These are phyloP conservation scores for Temnothorax curvispinosus DNA, from an alignment of 1,140 invertebrate genomes.

Conservation along the genomic window DNA sequence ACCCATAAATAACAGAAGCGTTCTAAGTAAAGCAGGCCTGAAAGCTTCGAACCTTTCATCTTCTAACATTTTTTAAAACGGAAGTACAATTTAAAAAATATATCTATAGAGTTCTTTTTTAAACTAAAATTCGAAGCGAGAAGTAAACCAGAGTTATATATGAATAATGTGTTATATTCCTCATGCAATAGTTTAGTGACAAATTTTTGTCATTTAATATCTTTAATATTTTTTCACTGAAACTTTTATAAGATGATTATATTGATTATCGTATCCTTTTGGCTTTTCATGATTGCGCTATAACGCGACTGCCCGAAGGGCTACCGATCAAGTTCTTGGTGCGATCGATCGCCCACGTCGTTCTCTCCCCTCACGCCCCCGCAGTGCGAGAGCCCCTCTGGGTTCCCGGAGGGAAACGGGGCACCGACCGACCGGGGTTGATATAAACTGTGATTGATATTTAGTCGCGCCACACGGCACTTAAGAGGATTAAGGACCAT, in stretches of 20 bases:
- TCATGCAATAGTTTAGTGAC: background rate
- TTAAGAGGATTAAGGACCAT: constrained; percentile 84
- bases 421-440: constrained; percentile 42
- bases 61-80: constrained; percentile 6
- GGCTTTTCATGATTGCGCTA: background rate
- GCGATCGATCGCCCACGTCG: constrained; percentile 45
- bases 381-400: constrained; percentile 14
- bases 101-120: background rate
- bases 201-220: background rate
- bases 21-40: constrained; percentile 41
- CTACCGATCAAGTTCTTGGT: constrained; percentile 52
- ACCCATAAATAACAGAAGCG: constrained; percentile 40
- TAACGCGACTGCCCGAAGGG: background rate
- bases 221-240: background rate
- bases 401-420: constrained; percentile 41
- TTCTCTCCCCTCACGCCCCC: background rate
- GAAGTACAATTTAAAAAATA: background rate
- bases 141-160: background rate
- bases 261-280: background rate
- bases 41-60: constrained; percentile 18
- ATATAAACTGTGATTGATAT: constrained; percentile 84
- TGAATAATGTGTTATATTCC: background rate
- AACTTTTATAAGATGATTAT: background rate
- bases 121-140: background rate
- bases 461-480: constrained; percentile 82